Base-by-base conservation (phyloP, 2,113 vertebrate species). In the Oryctolagus cuniculus region DNA sequence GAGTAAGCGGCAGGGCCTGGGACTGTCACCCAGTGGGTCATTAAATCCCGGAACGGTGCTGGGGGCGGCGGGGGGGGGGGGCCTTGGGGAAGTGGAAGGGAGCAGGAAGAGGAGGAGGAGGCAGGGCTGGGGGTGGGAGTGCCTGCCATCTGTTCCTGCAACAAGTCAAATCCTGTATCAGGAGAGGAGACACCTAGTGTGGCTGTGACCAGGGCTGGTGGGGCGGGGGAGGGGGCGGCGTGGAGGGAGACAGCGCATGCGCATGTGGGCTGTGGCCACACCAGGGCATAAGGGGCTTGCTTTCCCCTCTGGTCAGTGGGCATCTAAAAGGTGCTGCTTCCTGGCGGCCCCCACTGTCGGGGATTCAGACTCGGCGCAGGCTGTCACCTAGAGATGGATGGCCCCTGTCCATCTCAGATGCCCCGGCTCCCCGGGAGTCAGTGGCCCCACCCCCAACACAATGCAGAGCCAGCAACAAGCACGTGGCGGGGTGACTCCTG, bases 1-100 rank as follows among this genome's bases (percentile, higher is more conserved):
- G 98, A 99, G 99, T 99, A 58, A 15, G 73, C 77, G 0, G 21
- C 77, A 5, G 34, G 84, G 36, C 27, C 29, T 0, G 70, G 19
- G 49, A 61, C 70, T 6, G 3, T 7, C 22, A 27, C 10, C 6
- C 31, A 75, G 69, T 10, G 1, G 22, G 44, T 49, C 92, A 25
- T 72, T 93, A 80, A 85, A 96, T 96, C 96, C 91, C 6, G 9
- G n/a, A 92, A 94, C 29, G 58, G 92, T 69, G 51, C 93, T 95
- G 95, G 79, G 2, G 58, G 95, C 83, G 2, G 58, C 2, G 44
- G 51, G 24, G 34, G n/a, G 21, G 0, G 1, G 12, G 64, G 17
- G 72, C 10, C n/a, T 6, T 12, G 53, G 73, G 25, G 17, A 22
- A 58, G 13, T 4, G 3, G 66, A 5, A 2, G 12, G 24, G 38